Evolutionary conservation across 2,797 vertebrate species (phyloP), one percentile per base, ranked within the genome.

Genomic region (Enteromius fasciolatus): DNA sequence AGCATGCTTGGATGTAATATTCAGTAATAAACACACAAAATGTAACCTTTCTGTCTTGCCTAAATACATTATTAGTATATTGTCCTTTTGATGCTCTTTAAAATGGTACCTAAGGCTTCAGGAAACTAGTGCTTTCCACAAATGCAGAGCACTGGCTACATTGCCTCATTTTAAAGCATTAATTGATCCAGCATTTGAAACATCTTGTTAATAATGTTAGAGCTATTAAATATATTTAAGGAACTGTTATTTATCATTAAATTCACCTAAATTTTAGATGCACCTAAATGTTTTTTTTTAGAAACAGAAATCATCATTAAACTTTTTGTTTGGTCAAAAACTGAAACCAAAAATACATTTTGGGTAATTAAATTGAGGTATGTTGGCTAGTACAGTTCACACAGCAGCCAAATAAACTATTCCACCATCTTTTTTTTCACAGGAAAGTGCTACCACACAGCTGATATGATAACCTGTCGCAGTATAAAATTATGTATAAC

Each of bases 71-170:
- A 59, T 72, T 70, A 44, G 12, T 25, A 17, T 18, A 44, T 28
- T 41, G 15, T 68, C 44, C 1, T 44, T 25, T 80, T 46, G 25
- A 17, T 77, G 23, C 75, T 68, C 78, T 80, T 70, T 57, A 72
- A 70, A 41, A 78, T 3, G 44, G 39, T 25, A n/a, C 46, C 50
- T 68, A 69, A 57, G 12, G 36, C 66, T 70, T 69, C 0, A 36
- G 54, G 20, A 67, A 74, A 74, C 28, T 14, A 15, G 2, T 7
- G 12, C 31, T 74, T 73, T 73, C 33, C 33, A 10, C 18, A 23
- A 75, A 54, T 57, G 25, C 41, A 69, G n/a, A 44, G 5, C 39
- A 25, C 39, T 52, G 4, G 10, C 25, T 31, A 10, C 3, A 7
- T 72, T 50, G 11, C 17, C n/a, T 31, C 5, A n/a, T 74, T 52